Base-by-base conservation (phyloP, 2,797 vertebrate species). In the Paedocypris micromegethes region DNA sequence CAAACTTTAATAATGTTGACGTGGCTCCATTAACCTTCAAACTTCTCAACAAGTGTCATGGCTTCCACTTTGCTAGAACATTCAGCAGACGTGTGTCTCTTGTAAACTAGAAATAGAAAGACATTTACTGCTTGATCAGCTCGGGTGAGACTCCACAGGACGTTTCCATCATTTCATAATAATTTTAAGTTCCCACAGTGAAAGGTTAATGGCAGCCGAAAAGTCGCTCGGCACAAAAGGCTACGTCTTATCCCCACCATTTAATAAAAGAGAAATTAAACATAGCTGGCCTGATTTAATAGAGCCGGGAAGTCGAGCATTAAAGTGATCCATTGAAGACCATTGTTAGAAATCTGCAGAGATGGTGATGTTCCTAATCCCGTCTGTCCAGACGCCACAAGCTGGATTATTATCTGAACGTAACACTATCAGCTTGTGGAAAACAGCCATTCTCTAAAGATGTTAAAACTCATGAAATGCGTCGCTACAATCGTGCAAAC, bases 81-180 rank as follows among this genome's bases (percentile, higher is more conserved):
- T 23, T 23, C 23, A 23, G 23, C 23, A 23, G 23, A 23, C 23
- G 23, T 23, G 23, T 23, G 9, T 37, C 50, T 9, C 2, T 38
- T 58, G 52, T 52, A 54, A 78, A 58, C 23, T 4, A 39, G 3
- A 5, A 58, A 66, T 75, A 75, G 73, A 80, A 85, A 83, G 66
- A 56, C 64, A 75, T 62, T 58, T 72, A 23, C 48, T 23, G 6
- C 39, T 2, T 5, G 40, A 62, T 8, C 4, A 81, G 83, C 77
- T 74, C 62, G 55, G 51, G 60, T 68, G 48, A 76, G 62, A 72
- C 72, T 82, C 77, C 74, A 77, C 50, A 69, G 52, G 67, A 59
- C 72, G 81, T 75, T 75, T 75, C 60, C 70, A 65, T 62, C 54
- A 75, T 74, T 53, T 6, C 44, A 40, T 46, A 73, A 57, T 7